phyloP scores from a whole-genome alignment of 2,797 vertebrate species.

The Schizopygopsis malacanthus region DNA sequence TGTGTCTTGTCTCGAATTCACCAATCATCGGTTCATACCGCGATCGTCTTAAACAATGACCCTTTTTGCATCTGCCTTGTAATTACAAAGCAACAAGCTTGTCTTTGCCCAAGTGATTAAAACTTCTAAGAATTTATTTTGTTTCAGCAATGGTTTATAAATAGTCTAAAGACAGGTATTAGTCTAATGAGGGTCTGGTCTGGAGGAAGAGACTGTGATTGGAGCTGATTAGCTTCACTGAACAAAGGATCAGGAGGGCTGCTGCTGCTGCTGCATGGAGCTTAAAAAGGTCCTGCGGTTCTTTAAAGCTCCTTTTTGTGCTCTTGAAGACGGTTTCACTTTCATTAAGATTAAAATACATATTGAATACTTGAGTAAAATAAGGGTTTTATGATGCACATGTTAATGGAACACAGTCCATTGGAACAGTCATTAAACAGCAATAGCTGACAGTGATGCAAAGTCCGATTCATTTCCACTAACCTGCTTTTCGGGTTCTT shows the following conservation, averaged over 20 bases:
- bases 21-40: background rate
- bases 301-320: slow-evolving; percentile 25
- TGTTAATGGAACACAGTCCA: background rate
- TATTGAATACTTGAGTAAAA: background rate
- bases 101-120: slow-evolving; percentile 4
- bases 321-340: slow-evolving; percentile 22
- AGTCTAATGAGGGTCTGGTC: slow-evolving; percentile 39
- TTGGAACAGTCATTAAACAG: background rate
- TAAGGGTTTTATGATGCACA: background rate
- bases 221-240: slow-evolving; percentile 23
- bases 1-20: background rate
- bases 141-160: slow-evolving; percentile 1
- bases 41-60: background rate
- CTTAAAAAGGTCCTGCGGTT: background rate
- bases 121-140: slow-evolving; percentile 20
- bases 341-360: slow-evolving; percentile 27
- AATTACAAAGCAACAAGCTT: slow-evolving; percentile 29
- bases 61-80: background rate
- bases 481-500: too few species aligned
- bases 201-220: slow-evolving; percentile 9
- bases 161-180: slow-evolving; percentile 31
- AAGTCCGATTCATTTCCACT: too few species aligned
- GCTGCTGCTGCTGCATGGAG: background rate
- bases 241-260: slow-evolving; percentile 23
- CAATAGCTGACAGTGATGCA: background rate